phyloP scores from a whole-genome alignment of 2,113 vertebrate species.

The Odocoileus hemionus region DNA sequence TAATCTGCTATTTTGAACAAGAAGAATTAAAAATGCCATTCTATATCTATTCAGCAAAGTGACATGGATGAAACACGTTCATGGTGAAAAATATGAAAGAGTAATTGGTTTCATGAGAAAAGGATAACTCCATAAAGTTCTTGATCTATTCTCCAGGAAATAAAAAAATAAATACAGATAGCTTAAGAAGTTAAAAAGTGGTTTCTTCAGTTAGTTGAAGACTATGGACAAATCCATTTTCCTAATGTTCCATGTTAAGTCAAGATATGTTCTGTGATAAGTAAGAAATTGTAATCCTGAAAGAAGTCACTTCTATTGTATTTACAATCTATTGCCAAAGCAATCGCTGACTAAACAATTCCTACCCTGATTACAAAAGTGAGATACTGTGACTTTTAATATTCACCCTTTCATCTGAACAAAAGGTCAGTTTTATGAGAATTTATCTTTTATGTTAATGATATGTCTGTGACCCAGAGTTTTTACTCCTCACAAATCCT shows the following conservation, averaged over 20 bases:
- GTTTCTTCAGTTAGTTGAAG: background rate
- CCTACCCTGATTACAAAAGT: background rate
- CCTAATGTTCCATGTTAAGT: background rate
- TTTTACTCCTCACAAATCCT: background rate
- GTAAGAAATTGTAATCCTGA: background rate
- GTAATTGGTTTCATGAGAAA: conserved; percentile 11
- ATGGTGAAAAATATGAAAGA: background rate
- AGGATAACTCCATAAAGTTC: background rate
- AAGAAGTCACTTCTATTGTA: background rate
- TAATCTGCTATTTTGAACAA: background rate
- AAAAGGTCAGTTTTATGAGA: background rate
- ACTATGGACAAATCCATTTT: background rate
- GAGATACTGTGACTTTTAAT: background rate
- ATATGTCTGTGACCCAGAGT: background rate
- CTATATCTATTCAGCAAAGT: background rate
- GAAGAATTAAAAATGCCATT: background rate
- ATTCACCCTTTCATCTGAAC: background rate
- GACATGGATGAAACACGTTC: background rate
- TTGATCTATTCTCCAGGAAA: background rate
- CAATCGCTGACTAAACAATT: background rate
- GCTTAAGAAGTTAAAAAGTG: background rate
- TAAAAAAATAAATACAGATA: background rate
- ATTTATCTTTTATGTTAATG: background rate
- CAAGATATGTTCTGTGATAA: background rate
- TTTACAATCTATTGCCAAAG: background rate